Base-by-base conservation (phyloP, 2,113 vertebrate genomes). In the Girardinichthys multiradiatus region DNA sequence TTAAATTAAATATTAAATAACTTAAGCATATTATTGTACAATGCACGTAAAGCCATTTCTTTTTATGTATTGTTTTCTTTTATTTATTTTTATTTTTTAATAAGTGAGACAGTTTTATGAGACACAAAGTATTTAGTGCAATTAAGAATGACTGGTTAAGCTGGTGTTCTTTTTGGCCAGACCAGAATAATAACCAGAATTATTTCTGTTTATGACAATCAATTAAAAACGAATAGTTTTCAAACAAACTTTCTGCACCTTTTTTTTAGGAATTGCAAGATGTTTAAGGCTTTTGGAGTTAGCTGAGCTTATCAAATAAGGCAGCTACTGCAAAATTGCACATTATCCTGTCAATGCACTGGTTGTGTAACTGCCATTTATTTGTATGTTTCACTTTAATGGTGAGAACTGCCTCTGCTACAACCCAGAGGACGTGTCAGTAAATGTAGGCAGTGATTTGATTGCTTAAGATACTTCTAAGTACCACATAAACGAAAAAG, bases 361-460 rank as follows among this genome's bases (percentile, higher is more conserved):
- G 72, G 70, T 81, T 74, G 82, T 58, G 62, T 42, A 58, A 54
- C 59, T 76, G 70, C 31, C 69, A 83, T 72, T 71, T 70, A 54
- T 54, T n/a, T 54, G 5, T 48, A 19, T n/a, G 48, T 79, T 61
- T 72, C 35, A 13, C 15, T 76, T 77, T 62, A 81, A 79, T 24
- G 26, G 79, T 45, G 19, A 54, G 37, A 57, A 51, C 63, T 76
- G 60, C 15, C 33, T 68, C 65, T 48, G 61, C 51, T 58, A 68
- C 30, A 63, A 67, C 72, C 57, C 24, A 68, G 74, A 63, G 63
- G 67, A 77, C 51, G 13, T 17, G 57, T 24, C 17, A 33, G 35
- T 72, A 59, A 65, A 64, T 61, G 31, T 39, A 58, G 24, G 7
- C 4, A 14, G 24, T n/a, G 61, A 35, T 64, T 37, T 64, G n/a